phyloP scores from a whole-genome alignment of 2,888 invertebrate genomes.

The Eueremaeus valkanovi region DNA sequence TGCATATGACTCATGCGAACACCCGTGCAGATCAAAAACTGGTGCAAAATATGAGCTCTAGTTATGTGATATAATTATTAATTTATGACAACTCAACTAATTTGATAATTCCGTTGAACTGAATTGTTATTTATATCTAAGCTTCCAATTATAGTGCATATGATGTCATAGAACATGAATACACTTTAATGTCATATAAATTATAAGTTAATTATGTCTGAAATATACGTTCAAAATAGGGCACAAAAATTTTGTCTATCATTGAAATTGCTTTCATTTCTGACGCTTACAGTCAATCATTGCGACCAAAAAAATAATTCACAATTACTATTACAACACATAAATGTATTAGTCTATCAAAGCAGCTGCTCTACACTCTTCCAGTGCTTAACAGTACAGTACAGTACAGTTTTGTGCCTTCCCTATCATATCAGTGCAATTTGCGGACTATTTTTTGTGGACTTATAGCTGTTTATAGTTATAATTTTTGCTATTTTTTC shows the following conservation, averaged over 20 bases:
- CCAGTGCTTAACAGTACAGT: no score
- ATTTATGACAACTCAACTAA: slow-evolving; percentile 1
- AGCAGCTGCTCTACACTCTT: no score
- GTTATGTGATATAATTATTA: neutral
- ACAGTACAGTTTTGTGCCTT: neutral
- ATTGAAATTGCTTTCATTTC: neutral
- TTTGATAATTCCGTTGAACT: slow-evolving; percentile 7
- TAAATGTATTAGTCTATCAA: slow-evolving; percentile 17
- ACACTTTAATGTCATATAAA: slow-evolving; percentile 9
- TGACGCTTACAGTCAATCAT: neutral
- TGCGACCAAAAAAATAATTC: slow-evolving; percentile 24
- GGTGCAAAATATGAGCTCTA: no score
- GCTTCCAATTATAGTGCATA: neutral
- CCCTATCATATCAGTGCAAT: no score
- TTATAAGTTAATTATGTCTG: slow-evolving; percentile 18
- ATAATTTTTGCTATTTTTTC: slow-evolving; percentile 21
- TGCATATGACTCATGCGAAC: no score
- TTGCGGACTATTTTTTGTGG: neutral
- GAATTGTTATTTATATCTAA: slow-evolving; percentile 26
- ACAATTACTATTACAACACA: slow-evolving; percentile 9
- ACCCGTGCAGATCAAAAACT: no score
- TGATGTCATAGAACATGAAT: neutral
- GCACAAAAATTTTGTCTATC: neutral
- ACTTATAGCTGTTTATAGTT: neutral
- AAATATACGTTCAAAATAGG: neutral